These are phyloP conservation scores for Limosa lapponica DNA, from an alignment of 2,797 vertebrate species.

Conservation along the genomic window DNA sequence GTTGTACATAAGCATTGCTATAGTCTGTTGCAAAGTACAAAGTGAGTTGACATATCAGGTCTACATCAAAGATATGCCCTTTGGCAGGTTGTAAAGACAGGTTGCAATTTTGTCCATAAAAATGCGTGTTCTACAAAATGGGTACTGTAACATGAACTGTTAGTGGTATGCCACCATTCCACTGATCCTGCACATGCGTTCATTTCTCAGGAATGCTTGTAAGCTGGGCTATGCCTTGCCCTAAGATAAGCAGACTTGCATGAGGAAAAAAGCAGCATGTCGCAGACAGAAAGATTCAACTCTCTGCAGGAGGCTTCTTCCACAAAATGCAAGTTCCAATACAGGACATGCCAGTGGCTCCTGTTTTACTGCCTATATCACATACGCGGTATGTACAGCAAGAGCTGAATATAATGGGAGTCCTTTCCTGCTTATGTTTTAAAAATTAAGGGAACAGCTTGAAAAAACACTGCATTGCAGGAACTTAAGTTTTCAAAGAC, in stretches of 20 bases:
- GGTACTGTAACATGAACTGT: constrained; percentile 65
- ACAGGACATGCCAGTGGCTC: not conserved
- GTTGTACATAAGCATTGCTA: not conserved
- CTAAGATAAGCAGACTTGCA: constrained; percentile 56
- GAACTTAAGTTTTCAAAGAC: not conserved
- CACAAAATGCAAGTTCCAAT: constrained; percentile 11
- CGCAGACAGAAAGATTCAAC: not conserved
- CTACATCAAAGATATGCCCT: constrained; percentile 32
- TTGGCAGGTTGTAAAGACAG: constrained; percentile 35
- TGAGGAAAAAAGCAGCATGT: not conserved
- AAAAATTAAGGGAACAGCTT: constrained; percentile 2
- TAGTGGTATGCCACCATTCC: constrained; percentile 60
- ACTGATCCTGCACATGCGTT: constrained; percentile 64
- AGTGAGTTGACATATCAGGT: not conserved
- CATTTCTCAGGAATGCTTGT: constrained; percentile 70
- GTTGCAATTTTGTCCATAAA: constrained; percentile 52
- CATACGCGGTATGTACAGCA: not conserved
- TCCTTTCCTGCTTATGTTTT: not conserved
- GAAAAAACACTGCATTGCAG: constrained; percentile 6
- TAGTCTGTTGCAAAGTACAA: not conserved
- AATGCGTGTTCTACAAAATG: constrained; percentile 39
- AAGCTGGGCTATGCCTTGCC: constrained; percentile 51
- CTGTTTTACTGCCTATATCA: not conserved
- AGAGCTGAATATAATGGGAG: not conserved
- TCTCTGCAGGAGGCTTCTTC: constrained; percentile 9